Evolutionary conservation across 1,140 invertebrate species (phyloP), one percentile per base, ranked within the genome.

Genomic region (Drosophila ohnishii): DNA sequence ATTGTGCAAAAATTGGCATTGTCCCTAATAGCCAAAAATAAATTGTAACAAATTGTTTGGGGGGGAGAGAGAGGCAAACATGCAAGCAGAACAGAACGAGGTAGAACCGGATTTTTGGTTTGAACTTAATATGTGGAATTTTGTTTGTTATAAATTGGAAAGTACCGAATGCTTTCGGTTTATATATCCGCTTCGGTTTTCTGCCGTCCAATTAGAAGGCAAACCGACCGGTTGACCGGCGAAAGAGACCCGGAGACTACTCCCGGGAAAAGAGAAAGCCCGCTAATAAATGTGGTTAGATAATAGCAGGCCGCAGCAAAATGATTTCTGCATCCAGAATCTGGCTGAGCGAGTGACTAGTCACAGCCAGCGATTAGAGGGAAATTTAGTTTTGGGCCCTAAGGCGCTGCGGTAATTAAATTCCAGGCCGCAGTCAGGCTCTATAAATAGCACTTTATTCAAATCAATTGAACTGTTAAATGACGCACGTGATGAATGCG

Each of bases 381-480:
- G 34, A 69, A 69, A 71, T 69, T 42, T 50, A 66, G 61, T 64
- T 30, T 69, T 9, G 5, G 10, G 19, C 67, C 51, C 65, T 40
- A 10, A 28, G 50, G 64, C 40, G 44, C 19, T 67, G 40, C 11
- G 8, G 30, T 30, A 30, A 50, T 71, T 50, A 57, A 40, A 30
- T 69, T 69, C 62, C 65, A 35, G 65, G 65, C 61, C 35, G 30
- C 53, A 59, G 66, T 72, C 69, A 71, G 53, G 44, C 19, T 48
- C 70, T 72, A 73, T 55, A 73, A 73, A 73, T 73, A 73, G 34
- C 56, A n/a, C 5, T 42, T 16, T 75, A 65, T 75, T 75, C 58
- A 58, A 85, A 86, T 61, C 75, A 81, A 79, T 87, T 86, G 84
- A 86, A 86, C 83, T 83, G 79, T 86, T 86, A 83, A 83, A 88